Evolutionary conservation across 2,888 invertebrate species (phyloP).

Genomic region (Drosophila neutralis): DNA sequence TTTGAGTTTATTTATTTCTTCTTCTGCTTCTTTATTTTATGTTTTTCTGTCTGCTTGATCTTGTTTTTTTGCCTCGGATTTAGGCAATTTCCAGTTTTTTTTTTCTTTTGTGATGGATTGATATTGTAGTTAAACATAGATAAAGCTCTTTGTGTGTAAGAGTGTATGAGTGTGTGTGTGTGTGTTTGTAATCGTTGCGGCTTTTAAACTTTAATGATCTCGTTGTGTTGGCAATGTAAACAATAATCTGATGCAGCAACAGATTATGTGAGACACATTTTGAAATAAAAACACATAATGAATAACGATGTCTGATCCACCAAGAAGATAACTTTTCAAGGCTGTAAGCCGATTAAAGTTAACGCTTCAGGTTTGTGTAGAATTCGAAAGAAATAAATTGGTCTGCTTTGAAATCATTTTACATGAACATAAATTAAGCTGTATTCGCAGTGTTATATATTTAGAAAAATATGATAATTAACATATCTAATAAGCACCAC

Average conservation of each 20-base stretch:
- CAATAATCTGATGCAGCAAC: slow-evolving; percentile 39
- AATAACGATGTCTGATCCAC: slow-evolving; percentile 8
- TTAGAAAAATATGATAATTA: neutral
- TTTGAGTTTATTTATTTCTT: slow-evolving; percentile 65
- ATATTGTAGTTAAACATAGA: slow-evolving; percentile 51
- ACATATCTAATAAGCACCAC: neutral
- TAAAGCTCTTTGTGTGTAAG: slow-evolving; percentile 13
- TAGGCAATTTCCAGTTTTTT: slow-evolving; percentile 62
- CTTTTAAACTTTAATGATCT: slow-evolving; percentile 61
- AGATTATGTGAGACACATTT: slow-evolving; percentile 38
- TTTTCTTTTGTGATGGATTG: slow-evolving; percentile 70
- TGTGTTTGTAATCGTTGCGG: slow-evolving; percentile 20
- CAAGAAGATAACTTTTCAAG: slow-evolving; percentile 53
- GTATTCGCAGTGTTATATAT: neutral
- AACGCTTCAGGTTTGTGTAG: slow-evolving; percentile 12
- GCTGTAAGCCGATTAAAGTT: slow-evolving; percentile 38
- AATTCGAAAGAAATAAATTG: slow-evolving; percentile 24
- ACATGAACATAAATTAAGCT: slow-evolving; percentile 1
- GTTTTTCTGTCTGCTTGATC: slow-evolving; percentile 63
- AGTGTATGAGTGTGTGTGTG: slow-evolving; percentile 6
- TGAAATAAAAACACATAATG: slow-evolving; percentile 15
- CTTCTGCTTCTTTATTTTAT: slow-evolving; percentile 39
- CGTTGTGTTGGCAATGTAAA: slow-evolving; percentile 55
- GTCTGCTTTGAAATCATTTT: neutral
- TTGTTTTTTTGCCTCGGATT: slow-evolving; percentile 67